These are phyloP conservation scores for Drosophila sp. DNA, from an alignment of 1,140 invertebrate genomes.

Conservation along the genomic window DNA sequence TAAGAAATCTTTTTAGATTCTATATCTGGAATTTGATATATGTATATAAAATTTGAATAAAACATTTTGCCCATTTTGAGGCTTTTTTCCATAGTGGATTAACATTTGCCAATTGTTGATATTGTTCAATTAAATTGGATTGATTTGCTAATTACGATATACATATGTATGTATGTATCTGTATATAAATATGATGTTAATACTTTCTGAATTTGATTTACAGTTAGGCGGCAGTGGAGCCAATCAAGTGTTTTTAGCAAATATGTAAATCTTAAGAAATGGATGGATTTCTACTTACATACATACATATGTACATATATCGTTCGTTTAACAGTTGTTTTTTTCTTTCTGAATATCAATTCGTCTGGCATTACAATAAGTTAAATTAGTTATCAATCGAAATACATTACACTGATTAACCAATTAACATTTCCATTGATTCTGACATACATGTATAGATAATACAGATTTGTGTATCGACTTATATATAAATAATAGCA, in stretches of 20 bases:
- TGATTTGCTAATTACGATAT: not conserved
- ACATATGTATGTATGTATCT: not conserved
- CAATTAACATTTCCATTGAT: not conserved
- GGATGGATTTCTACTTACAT: not conserved
- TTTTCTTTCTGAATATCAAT: not conserved
- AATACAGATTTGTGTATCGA: not conserved
- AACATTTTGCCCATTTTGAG: too few species aligned
- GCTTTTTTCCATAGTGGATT: too few species aligned
- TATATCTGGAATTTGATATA: not conserved
- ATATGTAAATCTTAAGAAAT: not conserved
- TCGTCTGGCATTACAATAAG: too few species aligned
- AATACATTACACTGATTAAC: too few species aligned
- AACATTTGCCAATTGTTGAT: not conserved
- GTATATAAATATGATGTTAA: not conserved
- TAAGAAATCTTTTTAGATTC: slow-evolving; percentile 27
- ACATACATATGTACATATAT: too few species aligned
- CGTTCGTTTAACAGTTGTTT: too few species aligned
- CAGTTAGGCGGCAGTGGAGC: too few species aligned
- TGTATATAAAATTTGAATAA: too few species aligned
- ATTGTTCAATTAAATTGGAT: too few species aligned
- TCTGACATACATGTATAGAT: not conserved
- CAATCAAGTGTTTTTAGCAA: not conserved
- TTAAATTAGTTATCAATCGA: too few species aligned
- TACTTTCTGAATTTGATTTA: too few species aligned
- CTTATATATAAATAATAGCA: slow-evolving; percentile 12